Evolutionary conservation across 2,797 vertebrate species (phyloP), one percentile per base, ranked within the genome.

Genomic region (Sphenodon punctatus): DNA sequence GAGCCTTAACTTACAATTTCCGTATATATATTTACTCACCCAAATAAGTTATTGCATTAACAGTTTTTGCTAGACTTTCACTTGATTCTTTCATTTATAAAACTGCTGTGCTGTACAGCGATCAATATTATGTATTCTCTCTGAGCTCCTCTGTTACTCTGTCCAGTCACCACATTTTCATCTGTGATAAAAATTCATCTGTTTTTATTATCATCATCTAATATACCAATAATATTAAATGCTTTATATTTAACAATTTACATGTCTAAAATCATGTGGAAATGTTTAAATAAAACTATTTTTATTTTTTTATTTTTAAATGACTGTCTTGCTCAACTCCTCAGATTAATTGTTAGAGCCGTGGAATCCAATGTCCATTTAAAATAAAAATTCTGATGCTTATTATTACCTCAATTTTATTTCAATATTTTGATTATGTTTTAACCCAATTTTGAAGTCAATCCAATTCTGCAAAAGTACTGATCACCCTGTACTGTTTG

Each of bases 361-460:
- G 60, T 16, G 9, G 25, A 46, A 80, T 82, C 38, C 23, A 82
- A 9, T 61, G 8, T 73, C 83, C 49, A 39, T 77, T 81, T 70
- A 59, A 8, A 74, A 25, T 60, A 22, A 64, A 72, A 45, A 8
- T 74, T 86, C 51, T 78, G 27, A 2, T 49, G 27, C 43, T 74
- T 13, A 22, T 70, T 61, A 45, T 65, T 87, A 61, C n/a, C 66
- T 75, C 4, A 16, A 58, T 82, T 87, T 90, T 80, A 43, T 73
- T 86, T 80, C 51, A 69, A 46, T 20, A 20, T 3, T 46, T 46
- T 70, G 22, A 65, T 61, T 84, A 25, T 59, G 10, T 9, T 78
- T 85, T 83, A 66, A 75, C 51, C 10, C 60, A 66, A 36, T 9
- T 10, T 43, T 30, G 36, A 63, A 66, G 71, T 79, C 15, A 77